These are phyloP conservation scores for Chlamydotis undulata DNA, from an alignment of 2,113 vertebrate genomes.

Conservation along the genomic window DNA sequence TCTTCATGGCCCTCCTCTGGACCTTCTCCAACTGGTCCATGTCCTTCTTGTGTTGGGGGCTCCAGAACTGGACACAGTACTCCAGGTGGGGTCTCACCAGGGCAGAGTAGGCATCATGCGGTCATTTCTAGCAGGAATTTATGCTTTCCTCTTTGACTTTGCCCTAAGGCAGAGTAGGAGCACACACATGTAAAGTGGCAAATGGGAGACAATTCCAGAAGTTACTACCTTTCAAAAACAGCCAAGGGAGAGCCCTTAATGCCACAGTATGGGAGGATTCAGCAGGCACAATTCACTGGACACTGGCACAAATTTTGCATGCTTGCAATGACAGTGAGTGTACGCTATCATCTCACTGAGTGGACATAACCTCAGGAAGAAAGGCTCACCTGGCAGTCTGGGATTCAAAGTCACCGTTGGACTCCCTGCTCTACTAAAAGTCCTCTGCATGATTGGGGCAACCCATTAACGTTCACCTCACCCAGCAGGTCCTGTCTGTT, in stretches of 20 bases:
- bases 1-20: no score
- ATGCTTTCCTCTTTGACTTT: background rate
- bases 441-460: background rate
- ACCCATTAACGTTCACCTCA: accelerated
- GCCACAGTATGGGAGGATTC: background rate
- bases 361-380: background rate
- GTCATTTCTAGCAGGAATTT: background rate
- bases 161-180: background rate
- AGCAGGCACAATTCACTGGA: background rate
- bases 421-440: background rate
- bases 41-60: no score
- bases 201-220: background rate
- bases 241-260: background rate
- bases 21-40: no score
- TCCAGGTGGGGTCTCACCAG: no score
- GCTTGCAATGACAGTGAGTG: background rate
- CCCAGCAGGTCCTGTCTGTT: background rate
- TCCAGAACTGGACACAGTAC: no score
- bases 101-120: no score
- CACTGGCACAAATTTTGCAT: background rate
- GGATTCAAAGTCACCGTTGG: background rate
- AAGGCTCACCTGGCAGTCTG: background rate
- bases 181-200: background rate
- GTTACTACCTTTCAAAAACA: background rate
- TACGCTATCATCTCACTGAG: background rate